Evolutionary conservation across 2,888 invertebrate genomes (phyloP).

Genomic region (Eurytoma californica): DNA sequence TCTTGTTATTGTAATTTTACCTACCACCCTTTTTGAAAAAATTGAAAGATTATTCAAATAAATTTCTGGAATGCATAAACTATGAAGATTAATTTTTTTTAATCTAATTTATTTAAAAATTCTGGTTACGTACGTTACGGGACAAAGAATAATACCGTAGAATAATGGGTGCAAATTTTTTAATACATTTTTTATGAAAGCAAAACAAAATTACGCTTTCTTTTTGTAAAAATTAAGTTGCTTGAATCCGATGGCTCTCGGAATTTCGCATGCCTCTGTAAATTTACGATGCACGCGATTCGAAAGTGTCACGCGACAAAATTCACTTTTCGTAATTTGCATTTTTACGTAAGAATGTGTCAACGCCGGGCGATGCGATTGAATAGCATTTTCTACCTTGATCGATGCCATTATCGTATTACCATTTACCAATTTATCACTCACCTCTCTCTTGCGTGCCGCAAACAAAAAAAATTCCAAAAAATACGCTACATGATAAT

Average conservation of each 20-base stretch:
- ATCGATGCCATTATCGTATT: conserved; percentile 24
- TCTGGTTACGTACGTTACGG: too few relatives aligned
- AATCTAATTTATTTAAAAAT: too few relatives aligned
- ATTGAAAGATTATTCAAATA: too few relatives aligned
- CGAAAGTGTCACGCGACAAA: neutral
- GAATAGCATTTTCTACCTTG: neutral
- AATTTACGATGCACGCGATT: neutral
- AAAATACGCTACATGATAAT: neutral
- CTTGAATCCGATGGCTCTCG: too few relatives aligned
- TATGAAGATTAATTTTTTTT: too few relatives aligned
- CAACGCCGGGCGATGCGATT: neutral
- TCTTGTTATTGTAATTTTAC: conserved; percentile 5
- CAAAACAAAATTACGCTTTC: too few relatives aligned
- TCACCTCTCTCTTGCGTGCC: neutral
- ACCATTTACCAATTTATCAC: conserved; percentile 29
- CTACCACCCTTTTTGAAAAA: neutral
- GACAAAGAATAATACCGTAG: too few relatives aligned
- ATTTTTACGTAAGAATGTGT: conserved; percentile 18
- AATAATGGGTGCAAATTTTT: too few relatives aligned
- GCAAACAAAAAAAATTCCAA: neutral
- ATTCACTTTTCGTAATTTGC: conserved; percentile 11
- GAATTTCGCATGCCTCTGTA: too few relatives aligned
- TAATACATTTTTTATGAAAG: too few relatives aligned
- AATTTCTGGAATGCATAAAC: too few relatives aligned
- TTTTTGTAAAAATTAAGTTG: neutral